phyloP scores from a whole-genome alignment of 2,797 vertebrate genomes.

The Orestias chungarensis region DNA sequence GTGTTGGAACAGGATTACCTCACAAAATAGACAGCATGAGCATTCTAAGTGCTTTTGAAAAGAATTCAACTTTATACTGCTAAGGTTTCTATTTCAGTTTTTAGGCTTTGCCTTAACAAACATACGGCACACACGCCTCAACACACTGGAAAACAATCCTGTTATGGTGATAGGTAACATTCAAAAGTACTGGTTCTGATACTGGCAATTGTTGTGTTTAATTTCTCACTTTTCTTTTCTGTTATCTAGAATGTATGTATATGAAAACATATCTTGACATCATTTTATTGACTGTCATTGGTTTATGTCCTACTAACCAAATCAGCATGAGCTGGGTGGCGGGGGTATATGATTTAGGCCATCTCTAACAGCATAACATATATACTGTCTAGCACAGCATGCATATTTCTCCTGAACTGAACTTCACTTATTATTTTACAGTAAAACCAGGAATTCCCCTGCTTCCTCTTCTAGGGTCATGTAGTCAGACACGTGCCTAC shows the following conservation, averaged over 20 bases:
- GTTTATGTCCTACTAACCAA: neutral
- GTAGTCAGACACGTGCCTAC: constrained; percentile 58
- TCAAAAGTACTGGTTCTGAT: too few species aligned
- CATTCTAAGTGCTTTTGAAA: too few species aligned
- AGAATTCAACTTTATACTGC: too few species aligned
- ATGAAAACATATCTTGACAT: neutral
- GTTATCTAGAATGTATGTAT: neutral
- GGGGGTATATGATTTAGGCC: neutral
- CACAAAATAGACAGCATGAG: neutral
- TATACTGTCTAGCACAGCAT: neutral
- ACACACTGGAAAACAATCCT: too few species aligned
- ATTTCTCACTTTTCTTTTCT: neutral
- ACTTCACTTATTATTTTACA: constrained; percentile 2
- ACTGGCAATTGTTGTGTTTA: neutral
- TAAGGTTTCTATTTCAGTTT: too few species aligned
- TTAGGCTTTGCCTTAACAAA: too few species aligned
- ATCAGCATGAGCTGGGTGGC: neutral
- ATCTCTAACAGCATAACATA: neutral
- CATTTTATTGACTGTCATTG: neutral
- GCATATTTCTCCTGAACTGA: constrained; percentile 13
- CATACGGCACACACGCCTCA: too few species aligned
- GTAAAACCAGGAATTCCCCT: constrained; percentile 29
- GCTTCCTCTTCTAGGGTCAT: constrained; percentile 13
- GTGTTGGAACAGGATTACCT: neutral
- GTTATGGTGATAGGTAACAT: too few species aligned